Percentiles rank a stretch among this genome's conserved stretches.
Evolutionary conservation across 2,888 invertebrate species (phyloP).

Genomic region (Idaea biselata): DNA sequence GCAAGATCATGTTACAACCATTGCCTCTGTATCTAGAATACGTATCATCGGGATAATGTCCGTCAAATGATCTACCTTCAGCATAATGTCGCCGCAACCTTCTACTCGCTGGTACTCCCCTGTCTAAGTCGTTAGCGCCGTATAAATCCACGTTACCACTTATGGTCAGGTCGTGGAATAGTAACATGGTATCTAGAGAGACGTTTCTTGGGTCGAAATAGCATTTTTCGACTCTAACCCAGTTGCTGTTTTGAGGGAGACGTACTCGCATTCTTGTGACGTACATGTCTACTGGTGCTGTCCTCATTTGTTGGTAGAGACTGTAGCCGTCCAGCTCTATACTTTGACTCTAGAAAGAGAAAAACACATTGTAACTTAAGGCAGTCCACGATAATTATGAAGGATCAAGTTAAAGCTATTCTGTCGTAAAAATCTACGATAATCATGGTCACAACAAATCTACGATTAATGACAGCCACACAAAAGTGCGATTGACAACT

Average conservation of each 20-base stretch:
- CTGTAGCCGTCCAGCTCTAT: conserved; percentile 84
- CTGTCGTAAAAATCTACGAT: too few species aligned
- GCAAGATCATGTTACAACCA: conserved; percentile 89
- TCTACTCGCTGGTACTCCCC: conserved; percentile 51
- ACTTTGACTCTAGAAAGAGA: conserved; percentile 64
- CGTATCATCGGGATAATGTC: conserved; percentile 42
- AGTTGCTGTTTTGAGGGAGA: conserved; percentile 83
- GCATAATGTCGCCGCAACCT: conserved; percentile 61
- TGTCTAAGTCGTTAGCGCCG: conserved; percentile 63
- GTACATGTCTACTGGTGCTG: conserved; percentile 84
- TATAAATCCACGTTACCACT: conserved; percentile 87
- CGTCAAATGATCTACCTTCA: conserved; percentile 57
- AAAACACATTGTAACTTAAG: not conserved
- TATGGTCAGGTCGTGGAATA: conserved; percentile 90
- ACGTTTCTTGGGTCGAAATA: conserved; percentile 87
- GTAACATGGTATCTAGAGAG: conserved; percentile 87
- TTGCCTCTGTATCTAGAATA: conserved; percentile 64
- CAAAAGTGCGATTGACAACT: too few species aligned
- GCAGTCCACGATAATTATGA: not conserved
- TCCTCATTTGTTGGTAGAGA: conserved; percentile 82
- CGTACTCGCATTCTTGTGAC: conserved; percentile 85
- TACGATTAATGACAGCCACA: too few species aligned
- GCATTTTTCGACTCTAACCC: conserved; percentile 88
- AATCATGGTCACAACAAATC: too few species aligned
- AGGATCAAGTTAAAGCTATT: not conserved